Percentiles rank a stretch among this genome's conserved stretches.
Conservation (phyloP, 2,113 vertebrate genomes). For the Xenus cinereus region DNA sequence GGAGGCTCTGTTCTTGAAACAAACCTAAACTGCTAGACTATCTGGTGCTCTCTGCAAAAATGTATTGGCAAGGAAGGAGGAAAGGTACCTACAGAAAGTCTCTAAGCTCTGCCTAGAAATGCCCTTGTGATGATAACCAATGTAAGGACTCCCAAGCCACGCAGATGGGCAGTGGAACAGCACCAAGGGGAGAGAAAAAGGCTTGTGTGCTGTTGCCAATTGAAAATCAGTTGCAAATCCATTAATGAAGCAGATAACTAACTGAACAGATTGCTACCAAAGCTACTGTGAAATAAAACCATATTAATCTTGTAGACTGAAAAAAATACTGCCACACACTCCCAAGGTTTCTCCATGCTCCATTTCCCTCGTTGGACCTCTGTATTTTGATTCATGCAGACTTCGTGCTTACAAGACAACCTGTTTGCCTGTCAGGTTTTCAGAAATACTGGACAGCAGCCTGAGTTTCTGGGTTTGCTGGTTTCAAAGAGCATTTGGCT, state of each 20-base stretch:
- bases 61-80: not conserved
- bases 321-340: not conserved
- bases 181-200: not conserved
- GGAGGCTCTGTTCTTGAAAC: not conserved
- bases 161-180: accelerated
- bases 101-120: not conserved
- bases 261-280: not conserved
- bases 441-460: not conserved
- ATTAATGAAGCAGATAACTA: not conserved
- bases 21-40: not conserved
- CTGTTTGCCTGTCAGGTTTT: not conserved
- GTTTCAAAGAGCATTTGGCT: not conserved
- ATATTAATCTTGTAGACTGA: accelerated
- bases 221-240: not conserved
- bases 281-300: not conserved
- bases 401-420: not conserved
- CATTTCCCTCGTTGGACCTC: not conserved
- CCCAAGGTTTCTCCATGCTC: not conserved
- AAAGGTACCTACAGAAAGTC: not conserved
- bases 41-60: accelerated
- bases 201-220: not conserved
- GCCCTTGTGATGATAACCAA: accelerated
- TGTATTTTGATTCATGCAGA: not conserved
- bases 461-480: not conserved
- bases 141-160: not conserved